phyloP scores from a whole-genome alignment of 2,888 invertebrate genomes.

The Drosophila falleni region DNA sequence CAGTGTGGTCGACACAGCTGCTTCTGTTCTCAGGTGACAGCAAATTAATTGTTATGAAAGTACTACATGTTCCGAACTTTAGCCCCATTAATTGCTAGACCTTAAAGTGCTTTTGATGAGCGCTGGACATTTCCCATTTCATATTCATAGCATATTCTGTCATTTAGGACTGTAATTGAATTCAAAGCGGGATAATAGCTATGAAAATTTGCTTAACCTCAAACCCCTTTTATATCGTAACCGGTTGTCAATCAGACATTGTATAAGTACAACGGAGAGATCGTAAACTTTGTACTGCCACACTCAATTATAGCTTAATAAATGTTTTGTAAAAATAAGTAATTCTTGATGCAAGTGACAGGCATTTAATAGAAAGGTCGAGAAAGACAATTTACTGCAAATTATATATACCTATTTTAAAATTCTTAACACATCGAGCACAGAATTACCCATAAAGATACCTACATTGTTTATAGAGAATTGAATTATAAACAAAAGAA shows the following conservation, averaged over 20 bases:
- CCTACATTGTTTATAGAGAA: background rate
- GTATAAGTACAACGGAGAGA: background rate
- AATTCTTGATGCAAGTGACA: conserved; percentile 19
- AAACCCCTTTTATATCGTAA: background rate
- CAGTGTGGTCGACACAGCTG: conserved; percentile 31
- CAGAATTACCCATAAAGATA: background rate
- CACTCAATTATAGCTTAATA: conserved; percentile 31
- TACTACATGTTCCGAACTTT: background rate
- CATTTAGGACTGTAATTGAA: conserved; percentile 20
- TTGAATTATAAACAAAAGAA: conserved; percentile 12
- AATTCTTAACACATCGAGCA: conserved; percentile 19
- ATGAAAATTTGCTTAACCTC: background rate
- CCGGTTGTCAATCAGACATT: conserved; percentile 30
- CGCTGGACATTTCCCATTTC: background rate
- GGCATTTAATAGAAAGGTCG: conserved; percentile 37
- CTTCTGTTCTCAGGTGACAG: conserved; percentile 23
- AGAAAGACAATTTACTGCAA: conserved; percentile 27
- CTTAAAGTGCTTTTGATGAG: background rate
- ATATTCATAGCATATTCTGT: background rate
- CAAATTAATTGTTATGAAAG: conserved; percentile 9
- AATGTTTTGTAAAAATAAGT: conserved; percentile 24
- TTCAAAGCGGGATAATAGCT: conserved; percentile 1
- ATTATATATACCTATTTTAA: conserved; percentile 4
- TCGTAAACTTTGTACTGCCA: conserved; percentile 27
- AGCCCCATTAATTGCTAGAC: background rate